Percentiles rank a stretch among this genome's conserved stretches.
phyloP scores from a whole-genome alignment of 2,888 invertebrate species.

The Dione vanillae region DNA sequence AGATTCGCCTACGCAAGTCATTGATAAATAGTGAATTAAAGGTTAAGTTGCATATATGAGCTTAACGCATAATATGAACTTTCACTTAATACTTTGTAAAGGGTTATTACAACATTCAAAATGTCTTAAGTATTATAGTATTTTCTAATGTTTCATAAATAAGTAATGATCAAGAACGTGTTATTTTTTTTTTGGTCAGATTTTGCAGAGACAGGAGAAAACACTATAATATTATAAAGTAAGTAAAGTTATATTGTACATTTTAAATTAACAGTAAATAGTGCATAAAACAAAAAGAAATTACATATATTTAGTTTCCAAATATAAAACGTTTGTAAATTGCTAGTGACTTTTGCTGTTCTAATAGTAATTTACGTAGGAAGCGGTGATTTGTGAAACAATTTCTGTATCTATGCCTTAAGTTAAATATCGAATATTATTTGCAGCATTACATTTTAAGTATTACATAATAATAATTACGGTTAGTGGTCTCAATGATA shows the following conservation, averaged over 20 bases:
- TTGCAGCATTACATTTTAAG: too few species aligned
- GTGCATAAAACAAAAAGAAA: too few species aligned
- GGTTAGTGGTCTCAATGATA: too few species aligned
- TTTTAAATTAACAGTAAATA: too few species aligned
- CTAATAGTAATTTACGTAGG: not conserved
- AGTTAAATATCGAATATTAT: not conserved
- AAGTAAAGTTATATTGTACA: too few species aligned
- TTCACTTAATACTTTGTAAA: not conserved
- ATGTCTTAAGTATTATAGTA: not conserved
- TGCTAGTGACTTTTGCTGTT: not conserved
- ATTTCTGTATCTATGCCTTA: not conserved
- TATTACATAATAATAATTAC: too few species aligned
- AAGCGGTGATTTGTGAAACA: not conserved
- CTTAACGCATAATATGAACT: slow-evolving; percentile 8
- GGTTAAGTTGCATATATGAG: slow-evolving; percentile 10
- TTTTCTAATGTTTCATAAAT: not conserved
- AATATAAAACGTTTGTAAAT: not conserved
- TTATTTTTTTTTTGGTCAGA: too few species aligned
- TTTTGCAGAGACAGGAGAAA: too few species aligned
- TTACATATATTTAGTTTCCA: not conserved
- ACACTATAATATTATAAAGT: too few species aligned
- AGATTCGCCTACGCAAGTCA: slow-evolving; percentile 34
- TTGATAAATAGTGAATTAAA: slow-evolving; percentile 32
- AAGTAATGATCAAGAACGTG: not conserved
- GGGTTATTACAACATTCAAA: not conserved